Evolutionary conservation across 2,113 vertebrate species (phyloP).

Genomic region (Malurus cyaneus): DNA sequence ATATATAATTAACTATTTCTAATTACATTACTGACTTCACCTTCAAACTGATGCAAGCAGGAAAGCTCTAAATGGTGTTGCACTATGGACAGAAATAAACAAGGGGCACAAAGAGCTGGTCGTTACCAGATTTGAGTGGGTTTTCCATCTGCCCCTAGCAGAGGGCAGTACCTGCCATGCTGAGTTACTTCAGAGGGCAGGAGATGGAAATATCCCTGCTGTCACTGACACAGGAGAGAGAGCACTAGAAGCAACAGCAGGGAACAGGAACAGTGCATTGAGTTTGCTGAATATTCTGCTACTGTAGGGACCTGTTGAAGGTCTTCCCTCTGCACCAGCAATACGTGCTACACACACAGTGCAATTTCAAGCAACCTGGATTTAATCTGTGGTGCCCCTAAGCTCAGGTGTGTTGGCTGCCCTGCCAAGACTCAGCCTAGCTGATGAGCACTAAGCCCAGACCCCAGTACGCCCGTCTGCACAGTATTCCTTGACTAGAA

Average conservation of each 20-base stretch:
- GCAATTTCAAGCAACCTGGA: not conserved
- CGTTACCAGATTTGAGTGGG: fast-evolving
- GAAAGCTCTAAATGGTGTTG: not conserved
- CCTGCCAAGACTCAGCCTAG: not conserved
- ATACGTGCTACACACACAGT: fast-evolving
- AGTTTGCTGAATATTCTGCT: not conserved
- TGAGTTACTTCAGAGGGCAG: not conserved
- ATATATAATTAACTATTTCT: not conserved
- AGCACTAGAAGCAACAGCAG: fast-evolving
- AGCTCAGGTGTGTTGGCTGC: not conserved
- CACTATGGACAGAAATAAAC: not conserved
- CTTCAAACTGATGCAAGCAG: not conserved
- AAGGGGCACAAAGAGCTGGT: not conserved
- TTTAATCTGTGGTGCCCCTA: not conserved
- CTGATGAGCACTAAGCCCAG: fast-evolving
- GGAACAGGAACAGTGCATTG: fast-evolving
- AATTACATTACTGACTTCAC: not conserved
- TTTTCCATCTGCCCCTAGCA: not conserved
- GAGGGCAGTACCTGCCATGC: fast-evolving
- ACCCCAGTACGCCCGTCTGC: fast-evolving
- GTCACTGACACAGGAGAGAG: no score
- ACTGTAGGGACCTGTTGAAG: fast-evolving
- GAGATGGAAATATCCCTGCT: not conserved
- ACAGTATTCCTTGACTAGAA: not conserved
- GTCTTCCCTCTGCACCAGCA: not conserved